Evolutionary conservation across 2,888 invertebrate genomes (phyloP).

Genomic region (Panzeria rudis): DNA sequence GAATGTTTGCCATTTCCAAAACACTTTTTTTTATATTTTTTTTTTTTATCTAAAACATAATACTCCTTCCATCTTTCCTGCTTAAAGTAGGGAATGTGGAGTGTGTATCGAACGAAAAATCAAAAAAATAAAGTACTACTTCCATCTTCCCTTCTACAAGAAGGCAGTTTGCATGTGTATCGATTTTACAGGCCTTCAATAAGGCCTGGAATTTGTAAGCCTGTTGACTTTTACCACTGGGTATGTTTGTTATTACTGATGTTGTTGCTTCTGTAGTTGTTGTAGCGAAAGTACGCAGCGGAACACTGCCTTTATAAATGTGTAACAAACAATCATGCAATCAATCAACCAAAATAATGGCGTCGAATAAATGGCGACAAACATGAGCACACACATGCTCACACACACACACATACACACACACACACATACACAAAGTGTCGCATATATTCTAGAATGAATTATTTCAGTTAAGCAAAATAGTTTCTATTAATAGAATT

Average conservation of each 20-base stretch:
- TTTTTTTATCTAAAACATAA: too few relatives aligned
- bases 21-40: too few relatives aligned
- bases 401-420: background rate
- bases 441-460: background rate
- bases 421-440: background rate
- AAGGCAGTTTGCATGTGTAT: too few relatives aligned
- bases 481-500: background rate
- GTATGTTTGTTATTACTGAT: background rate
- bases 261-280: background rate
- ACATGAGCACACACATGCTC: constrained; percentile 15
- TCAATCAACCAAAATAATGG: constrained; percentile 69
- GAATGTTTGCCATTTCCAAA: too few relatives aligned
- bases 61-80: too few relatives aligned
- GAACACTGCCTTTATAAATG: constrained; percentile 32
- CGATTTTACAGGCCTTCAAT: too few relatives aligned
- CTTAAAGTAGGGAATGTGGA: too few relatives aligned
- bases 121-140: too few relatives aligned
- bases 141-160: too few relatives aligned
- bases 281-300: background rate
- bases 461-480: background rate
- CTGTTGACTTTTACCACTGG: too few relatives aligned
- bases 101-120: too few relatives aligned
- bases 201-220: too few relatives aligned
- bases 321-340: constrained; percentile 57
- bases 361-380: constrained; percentile 68